Conservation (phyloP, 64 coral and sea anemone species). For the Acropora yongei region DNA sequence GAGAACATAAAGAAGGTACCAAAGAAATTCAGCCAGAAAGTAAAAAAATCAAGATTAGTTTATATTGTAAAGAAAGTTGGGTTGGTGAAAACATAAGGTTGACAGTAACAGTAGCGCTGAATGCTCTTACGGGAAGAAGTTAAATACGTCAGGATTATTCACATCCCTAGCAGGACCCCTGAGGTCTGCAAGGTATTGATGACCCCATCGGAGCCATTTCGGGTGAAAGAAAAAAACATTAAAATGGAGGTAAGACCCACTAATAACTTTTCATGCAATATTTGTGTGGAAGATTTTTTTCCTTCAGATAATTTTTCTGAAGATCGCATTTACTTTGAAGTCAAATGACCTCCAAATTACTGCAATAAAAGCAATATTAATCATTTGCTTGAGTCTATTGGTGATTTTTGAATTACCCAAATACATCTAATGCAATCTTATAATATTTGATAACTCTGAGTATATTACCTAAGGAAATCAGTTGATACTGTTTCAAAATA, state of each 20-base stretch:
- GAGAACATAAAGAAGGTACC: background rate
- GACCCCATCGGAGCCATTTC: conserved; percentile 41
- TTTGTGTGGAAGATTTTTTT: too few species aligned
- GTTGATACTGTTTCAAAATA: too few species aligned
- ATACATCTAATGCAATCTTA: too few species aligned
- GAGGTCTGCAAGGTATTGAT: conserved; percentile 26
- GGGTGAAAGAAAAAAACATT: background rate
- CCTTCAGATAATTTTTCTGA: too few species aligned
- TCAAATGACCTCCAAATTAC: too few species aligned
- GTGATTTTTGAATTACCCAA: too few species aligned
- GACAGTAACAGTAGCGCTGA: background rate
- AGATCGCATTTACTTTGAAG: too few species aligned
- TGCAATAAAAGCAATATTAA: too few species aligned
- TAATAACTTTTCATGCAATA: too few species aligned
- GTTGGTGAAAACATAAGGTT: background rate
- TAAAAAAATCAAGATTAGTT: background rate
- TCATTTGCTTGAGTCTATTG: too few species aligned
- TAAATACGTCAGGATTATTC: background rate
- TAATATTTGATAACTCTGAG: too few species aligned
- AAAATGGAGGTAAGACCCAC: conserved; percentile 40
- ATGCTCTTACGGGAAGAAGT: background rate
- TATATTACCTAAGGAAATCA: too few species aligned
- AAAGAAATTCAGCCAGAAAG: background rate
- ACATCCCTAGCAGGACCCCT: conserved; percentile 11
- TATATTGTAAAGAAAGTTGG: background rate